Evolutionary conservation across 2,113 vertebrate species (phyloP).

Genomic region (Actenoides lindsayi): DNA sequence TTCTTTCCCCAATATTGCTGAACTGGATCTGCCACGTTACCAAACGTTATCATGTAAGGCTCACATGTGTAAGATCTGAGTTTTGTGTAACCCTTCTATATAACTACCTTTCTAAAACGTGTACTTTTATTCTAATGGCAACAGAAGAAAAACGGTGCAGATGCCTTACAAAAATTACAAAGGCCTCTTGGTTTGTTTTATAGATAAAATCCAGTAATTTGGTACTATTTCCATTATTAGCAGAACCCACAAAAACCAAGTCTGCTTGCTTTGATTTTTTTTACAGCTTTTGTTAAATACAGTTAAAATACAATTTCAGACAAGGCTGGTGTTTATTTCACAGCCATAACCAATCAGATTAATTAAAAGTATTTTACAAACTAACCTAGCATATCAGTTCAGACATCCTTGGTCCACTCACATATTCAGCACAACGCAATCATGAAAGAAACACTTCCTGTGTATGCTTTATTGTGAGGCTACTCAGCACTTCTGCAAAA

Average conservation of each 20-base stretch:
- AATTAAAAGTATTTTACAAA: neutral
- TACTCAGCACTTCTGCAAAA: neutral
- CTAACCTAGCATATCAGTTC: neutral
- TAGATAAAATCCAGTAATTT: neutral
- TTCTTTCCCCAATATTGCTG: neutral
- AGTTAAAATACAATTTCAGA: neutral
- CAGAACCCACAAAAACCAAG: neutral
- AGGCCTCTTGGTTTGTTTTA: neutral
- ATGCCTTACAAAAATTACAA: neutral
- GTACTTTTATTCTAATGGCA: neutral
- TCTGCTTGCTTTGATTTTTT: neutral
- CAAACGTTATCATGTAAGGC: neutral
- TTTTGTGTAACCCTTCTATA: neutral
- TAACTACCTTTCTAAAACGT: neutral
- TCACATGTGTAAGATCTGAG: neutral
- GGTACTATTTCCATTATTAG: neutral
- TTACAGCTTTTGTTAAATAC: neutral
- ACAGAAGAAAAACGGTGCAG: neutral
- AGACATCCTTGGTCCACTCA: neutral
- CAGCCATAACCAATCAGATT: neutral
- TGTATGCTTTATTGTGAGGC: neutral
- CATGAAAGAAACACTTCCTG: neutral
- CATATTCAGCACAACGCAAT: neutral
- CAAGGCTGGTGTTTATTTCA: neutral
- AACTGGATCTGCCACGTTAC: neutral